A percentile compares a stretch with the other conserved stretches of the same genome.
Evolutionary conservation across 2,113 vertebrate species (phyloP).

Genomic region (Lucifuga dentata): DNA sequence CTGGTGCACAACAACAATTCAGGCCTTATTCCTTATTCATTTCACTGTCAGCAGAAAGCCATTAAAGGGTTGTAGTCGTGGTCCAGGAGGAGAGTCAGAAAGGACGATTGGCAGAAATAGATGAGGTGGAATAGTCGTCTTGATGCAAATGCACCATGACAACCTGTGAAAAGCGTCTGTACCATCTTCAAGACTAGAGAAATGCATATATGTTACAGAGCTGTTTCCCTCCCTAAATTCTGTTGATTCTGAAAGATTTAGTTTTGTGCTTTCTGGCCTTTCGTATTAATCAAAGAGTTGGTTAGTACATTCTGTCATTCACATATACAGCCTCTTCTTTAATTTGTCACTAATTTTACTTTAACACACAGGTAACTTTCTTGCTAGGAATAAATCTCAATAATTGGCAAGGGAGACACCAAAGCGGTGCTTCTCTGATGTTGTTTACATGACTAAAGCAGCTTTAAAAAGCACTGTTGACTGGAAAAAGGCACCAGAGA

Average conservation of each 20-base stretch:
- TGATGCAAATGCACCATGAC: constrained; percentile 8
- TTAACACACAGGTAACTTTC: not conserved
- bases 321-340: no score
- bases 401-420: constrained; percentile 14
- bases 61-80: not conserved
- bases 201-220: not conserved
- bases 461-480: not conserved
- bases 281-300: no score
- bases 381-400: constrained; percentile 18
- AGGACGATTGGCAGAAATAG: not conserved
- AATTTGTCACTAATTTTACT: no score
- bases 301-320: no score
- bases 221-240: not conserved
- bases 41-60: constrained; percentile 4
- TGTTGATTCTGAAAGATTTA: not conserved
- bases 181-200: not conserved
- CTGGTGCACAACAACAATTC: not conserved
- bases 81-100: constrained; percentile 1
- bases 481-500: constrained; percentile 12
- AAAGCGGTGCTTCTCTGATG: constrained; percentile 2
- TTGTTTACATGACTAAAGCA: constrained; percentile 16
- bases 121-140: not conserved
- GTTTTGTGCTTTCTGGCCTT: not conserved
- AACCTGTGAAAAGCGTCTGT: constrained; percentile 7
- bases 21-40: not conserved